Evolutionary conservation across 2,113 vertebrate species (phyloP).

Genomic region (Cinclus mexicanus): DNA sequence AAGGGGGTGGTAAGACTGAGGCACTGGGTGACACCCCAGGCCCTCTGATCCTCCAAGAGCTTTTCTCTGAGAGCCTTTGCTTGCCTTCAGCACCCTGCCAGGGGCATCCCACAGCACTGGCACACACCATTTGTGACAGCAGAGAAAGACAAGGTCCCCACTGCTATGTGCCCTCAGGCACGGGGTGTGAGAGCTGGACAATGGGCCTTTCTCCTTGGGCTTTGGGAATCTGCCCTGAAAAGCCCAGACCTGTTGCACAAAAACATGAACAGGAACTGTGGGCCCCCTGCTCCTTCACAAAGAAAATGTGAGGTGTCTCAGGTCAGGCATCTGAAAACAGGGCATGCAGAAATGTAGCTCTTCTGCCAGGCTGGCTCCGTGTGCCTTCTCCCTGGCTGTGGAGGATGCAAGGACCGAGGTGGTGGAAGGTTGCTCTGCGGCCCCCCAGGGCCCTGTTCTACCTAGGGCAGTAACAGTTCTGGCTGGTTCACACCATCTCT

Average conservation of each 20-base stretch:
- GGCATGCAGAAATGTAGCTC: background rate
- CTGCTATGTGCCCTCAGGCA: background rate
- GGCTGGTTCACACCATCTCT: background rate
- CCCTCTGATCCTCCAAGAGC: background rate
- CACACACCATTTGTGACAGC: background rate
- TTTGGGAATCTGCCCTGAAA: background rate
- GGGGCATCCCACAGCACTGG: background rate
- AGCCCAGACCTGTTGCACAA: background rate
- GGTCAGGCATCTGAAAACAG: background rate
- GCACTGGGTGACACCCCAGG: background rate
- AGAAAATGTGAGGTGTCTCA: background rate
- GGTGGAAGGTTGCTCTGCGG: background rate
- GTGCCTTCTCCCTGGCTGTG: background rate
- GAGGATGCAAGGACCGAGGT: background rate
- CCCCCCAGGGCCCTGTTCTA: background rate
- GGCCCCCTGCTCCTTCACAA: background rate
- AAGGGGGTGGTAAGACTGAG: background rate
- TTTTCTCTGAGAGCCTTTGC: background rate
- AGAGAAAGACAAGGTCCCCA: background rate
- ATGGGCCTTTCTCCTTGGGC: background rate
- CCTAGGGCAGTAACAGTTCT: background rate
- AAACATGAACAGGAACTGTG: background rate
- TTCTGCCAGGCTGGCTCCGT: background rate
- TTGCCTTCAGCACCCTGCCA: background rate
- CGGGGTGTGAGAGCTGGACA: background rate